phyloP scores from a whole-genome alignment of 2,888 invertebrate species.

The Ichneumoninae sp. region DNA sequence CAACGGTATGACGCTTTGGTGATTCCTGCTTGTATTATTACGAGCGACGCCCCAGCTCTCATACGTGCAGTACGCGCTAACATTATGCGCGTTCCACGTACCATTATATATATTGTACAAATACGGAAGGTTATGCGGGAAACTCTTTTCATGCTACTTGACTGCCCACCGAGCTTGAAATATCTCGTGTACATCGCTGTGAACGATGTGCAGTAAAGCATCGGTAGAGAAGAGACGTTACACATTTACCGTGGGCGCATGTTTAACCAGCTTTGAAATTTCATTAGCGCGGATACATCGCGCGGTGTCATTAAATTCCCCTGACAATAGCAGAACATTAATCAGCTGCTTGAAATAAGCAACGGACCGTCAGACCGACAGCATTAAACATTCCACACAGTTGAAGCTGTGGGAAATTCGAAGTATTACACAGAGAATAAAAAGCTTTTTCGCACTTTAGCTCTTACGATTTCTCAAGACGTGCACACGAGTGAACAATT shows the following conservation, averaged over 20 bases:
- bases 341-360: neutral
- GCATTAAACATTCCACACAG: neutral
- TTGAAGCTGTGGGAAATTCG: neutral
- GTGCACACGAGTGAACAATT: no score
- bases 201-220: constrained; percentile 4
- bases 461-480: no score
- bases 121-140: constrained; percentile 43
- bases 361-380: neutral
- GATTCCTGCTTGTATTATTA: constrained; percentile 29
- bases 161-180: constrained; percentile 71
- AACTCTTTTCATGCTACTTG: constrained; percentile 74
- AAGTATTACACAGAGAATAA: neutral
- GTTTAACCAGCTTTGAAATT: constrained; percentile 29
- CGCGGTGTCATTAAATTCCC: neutral
- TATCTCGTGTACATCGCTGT: constrained; percentile 56
- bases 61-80: constrained; percentile 14
- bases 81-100: constrained; percentile 18
- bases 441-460: no score
- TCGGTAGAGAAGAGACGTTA: constrained; percentile 14
- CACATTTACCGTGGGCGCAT: constrained; percentile 9
- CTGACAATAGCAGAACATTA: neutral
- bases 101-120: constrained; percentile 12
- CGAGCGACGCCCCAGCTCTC: constrained; percentile 12
- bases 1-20: constrained; percentile 51
- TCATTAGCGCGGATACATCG: constrained; percentile 19